Conservation (phyloP, 2,888 invertebrate genomes). For the Nephrotoma appendiculata region DNA sequence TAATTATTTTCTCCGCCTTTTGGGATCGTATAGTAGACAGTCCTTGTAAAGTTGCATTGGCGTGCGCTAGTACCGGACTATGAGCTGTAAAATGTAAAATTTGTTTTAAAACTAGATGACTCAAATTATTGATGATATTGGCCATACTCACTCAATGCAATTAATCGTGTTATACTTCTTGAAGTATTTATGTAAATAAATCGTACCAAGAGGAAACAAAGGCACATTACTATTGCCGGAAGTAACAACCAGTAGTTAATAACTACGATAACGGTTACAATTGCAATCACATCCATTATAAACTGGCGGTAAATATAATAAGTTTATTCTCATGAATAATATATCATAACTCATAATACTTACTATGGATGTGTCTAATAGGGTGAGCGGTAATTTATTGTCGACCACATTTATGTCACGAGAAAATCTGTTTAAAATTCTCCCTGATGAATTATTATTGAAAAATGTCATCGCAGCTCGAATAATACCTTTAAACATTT, state of each 20-base stretch:
- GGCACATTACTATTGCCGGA: constrained; percentile 41
- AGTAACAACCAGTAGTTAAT: constrained; percentile 47
- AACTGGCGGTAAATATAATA: constrained; percentile 18
- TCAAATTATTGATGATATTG: not conserved
- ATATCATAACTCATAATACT: constrained; percentile 18
- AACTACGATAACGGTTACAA: constrained; percentile 46
- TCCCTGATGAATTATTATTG: constrained; percentile 55
- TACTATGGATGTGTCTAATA: constrained; percentile 45
- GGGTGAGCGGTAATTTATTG: constrained; percentile 41
- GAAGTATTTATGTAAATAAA: constrained; percentile 39
- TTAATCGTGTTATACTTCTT: constrained; percentile 35
- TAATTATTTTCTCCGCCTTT: constrained; percentile 45
- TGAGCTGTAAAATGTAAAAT: constrained; percentile 38
- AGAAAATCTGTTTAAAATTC: constrained; percentile 59
- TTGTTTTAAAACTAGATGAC: not conserved
- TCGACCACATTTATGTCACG: constrained; percentile 57
- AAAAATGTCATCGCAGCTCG: constrained; percentile 62
- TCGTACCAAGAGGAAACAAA: constrained; percentile 43
- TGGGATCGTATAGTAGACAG: constrained; percentile 62
- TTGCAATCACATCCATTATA: constrained; percentile 29
- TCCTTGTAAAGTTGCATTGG: constrained; percentile 62
- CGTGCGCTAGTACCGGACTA: constrained; percentile 63
- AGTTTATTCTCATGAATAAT: not conserved
- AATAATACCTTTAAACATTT: constrained; percentile 61
- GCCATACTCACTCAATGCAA: constrained; percentile 27